Evolutionary conservation across 1,140 invertebrate species (phyloP).

Genomic region (Drosophila navojoa): DNA sequence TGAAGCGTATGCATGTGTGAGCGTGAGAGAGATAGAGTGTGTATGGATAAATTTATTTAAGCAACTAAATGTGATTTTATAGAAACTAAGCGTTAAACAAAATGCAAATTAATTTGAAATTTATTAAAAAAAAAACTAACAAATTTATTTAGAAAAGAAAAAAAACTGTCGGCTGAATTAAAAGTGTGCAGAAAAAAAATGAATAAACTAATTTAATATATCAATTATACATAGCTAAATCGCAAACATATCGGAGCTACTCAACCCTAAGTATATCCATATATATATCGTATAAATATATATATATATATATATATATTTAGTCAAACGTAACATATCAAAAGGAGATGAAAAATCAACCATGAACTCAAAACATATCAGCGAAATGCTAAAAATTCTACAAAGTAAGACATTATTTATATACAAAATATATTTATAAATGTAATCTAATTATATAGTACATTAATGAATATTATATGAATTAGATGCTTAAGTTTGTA

Average conservation of each 20-base stretch:
- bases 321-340: slow-evolving; percentile 31
- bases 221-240: slow-evolving; percentile 35
- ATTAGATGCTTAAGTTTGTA: slow-evolving; percentile 18
- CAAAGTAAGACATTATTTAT: slow-evolving; percentile 36
- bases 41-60: slow-evolving; percentile 74
- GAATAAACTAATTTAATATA: slow-evolving; percentile 21
- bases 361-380: slow-evolving; percentile 83
- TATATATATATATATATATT: neutral
- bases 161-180: slow-evolving; percentile 73
- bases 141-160: slow-evolving; percentile 58
- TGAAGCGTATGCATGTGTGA: slow-evolving; percentile 25
- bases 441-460: slow-evolving; percentile 20
- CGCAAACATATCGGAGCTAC: slow-evolving; percentile 54
- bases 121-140: slow-evolving; percentile 5
- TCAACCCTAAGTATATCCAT: slow-evolving; percentile 27
- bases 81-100: slow-evolving; percentile 71
- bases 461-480: slow-evolving; percentile 1
- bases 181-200: slow-evolving; percentile 68
- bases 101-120: slow-evolving; percentile 64
- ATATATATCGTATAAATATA: too few species aligned
- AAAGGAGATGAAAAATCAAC: slow-evolving; percentile 50
- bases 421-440: slow-evolving; percentile 42
- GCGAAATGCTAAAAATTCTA: slow-evolving; percentile 46
- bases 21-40: slow-evolving; percentile 1
- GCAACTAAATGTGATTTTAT: slow-evolving; percentile 84